Conservation (phyloP, 2,888 invertebrate species). For the Stramonita haemastoma region DNA sequence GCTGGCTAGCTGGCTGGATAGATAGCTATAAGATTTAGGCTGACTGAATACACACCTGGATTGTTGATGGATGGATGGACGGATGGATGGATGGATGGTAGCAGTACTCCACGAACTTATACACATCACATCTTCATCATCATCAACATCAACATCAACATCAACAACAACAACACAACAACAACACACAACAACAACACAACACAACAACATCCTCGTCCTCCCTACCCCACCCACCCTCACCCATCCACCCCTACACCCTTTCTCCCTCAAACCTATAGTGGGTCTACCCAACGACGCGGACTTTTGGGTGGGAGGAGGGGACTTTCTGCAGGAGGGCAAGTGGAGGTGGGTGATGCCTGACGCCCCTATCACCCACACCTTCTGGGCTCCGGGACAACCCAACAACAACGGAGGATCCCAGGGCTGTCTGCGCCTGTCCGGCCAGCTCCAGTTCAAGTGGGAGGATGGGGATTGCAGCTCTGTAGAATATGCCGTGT, state of each 20-base stretch:
- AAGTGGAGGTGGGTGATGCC: slow-evolving; percentile 31
- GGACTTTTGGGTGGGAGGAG: slow-evolving; percentile 37
- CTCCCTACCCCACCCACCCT: neutral
- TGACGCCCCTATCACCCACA: slow-evolving; percentile 11
- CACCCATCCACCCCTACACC: neutral
- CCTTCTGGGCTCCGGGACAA: slow-evolving; percentile 34
- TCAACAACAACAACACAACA: too few species aligned
- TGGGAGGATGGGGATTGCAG: slow-evolving; percentile 37
- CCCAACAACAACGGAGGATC: slow-evolving; percentile 37
- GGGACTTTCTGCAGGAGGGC: slow-evolving; percentile 37
- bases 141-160: too few species aligned
- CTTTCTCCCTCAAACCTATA: neutral
- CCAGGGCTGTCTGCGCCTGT: slow-evolving; percentile 39
- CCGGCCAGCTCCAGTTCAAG: slow-evolving; percentile 28
- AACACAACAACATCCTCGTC: neutral
- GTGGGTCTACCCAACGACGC: slow-evolving; percentile 31
- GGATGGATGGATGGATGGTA: too few species aligned
- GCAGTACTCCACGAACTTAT: too few species aligned
- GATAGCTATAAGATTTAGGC: too few species aligned
- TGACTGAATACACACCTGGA: too few species aligned
- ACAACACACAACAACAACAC: too few species aligned
- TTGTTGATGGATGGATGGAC: too few species aligned
- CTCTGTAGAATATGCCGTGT: slow-evolving; percentile 38
- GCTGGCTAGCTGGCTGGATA: too few species aligned
- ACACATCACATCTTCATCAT: too few species aligned